phyloP scores from a whole-genome alignment of 1,140 invertebrate genomes.

The Aricia agestis region DNA sequence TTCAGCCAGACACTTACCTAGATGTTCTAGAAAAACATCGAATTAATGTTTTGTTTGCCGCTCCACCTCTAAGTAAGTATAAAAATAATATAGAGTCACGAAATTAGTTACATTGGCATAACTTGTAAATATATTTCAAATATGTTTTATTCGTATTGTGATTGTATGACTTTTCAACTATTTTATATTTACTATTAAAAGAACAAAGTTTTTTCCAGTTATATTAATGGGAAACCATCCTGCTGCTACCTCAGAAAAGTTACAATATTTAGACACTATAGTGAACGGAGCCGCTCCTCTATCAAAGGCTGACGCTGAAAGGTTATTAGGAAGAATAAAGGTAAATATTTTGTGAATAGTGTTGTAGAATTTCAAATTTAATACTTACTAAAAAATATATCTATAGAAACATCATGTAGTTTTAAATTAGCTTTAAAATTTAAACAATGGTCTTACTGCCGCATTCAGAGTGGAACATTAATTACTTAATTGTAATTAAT shows the following conservation, averaged over 20 bases:
- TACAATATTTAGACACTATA: slow-evolving; percentile 55
- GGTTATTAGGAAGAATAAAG: slow-evolving; percentile 58
- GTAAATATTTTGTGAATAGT: slow-evolving; percentile 28
- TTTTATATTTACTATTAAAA: too few relatives aligned
- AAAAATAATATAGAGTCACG: not conserved
- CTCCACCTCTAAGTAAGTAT: slow-evolving; percentile 79
- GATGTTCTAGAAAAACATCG: slow-evolving; percentile 77
- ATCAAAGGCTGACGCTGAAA: slow-evolving; percentile 63
- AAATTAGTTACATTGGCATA: too few relatives aligned
- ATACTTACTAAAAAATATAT: too few relatives aligned
- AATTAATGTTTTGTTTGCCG: slow-evolving; percentile 76
- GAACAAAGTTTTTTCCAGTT: not conserved
- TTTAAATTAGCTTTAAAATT: too few relatives aligned
- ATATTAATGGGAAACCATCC: slow-evolving; percentile 71
- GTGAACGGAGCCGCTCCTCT: slow-evolving; percentile 77
- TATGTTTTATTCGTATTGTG: too few relatives aligned
- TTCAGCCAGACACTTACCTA: slow-evolving; percentile 80
- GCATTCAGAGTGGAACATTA: too few relatives aligned
- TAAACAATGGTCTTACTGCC: too few relatives aligned
- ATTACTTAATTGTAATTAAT: too few relatives aligned
- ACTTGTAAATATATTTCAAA: too few relatives aligned
- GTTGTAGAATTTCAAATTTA: too few relatives aligned
- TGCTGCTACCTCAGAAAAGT: slow-evolving; percentile 51
- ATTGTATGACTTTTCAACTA: too few relatives aligned
- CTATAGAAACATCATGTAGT: too few relatives aligned